A percentile compares a stretch with the other conserved stretches of the same genome.
These are phyloP conservation scores for Lamellibrachia luymesi DNA, from an alignment of 1,140 invertebrate species.

Conservation along the genomic window DNA sequence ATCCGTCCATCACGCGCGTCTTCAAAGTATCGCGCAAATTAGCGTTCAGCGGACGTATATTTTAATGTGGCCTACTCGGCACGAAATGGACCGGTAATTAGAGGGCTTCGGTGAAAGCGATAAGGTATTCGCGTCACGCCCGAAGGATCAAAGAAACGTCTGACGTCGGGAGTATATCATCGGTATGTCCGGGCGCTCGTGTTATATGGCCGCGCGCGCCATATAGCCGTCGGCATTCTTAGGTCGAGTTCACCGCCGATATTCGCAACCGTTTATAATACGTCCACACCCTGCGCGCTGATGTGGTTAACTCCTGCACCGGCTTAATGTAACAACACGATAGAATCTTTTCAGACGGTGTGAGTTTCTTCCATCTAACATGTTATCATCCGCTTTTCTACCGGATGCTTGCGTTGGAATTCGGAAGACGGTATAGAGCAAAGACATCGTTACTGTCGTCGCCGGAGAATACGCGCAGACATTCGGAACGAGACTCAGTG, in stretches of 20 bases:
- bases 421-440: not conserved
- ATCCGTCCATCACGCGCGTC: not conserved
- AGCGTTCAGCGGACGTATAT: not conserved
- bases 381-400: not conserved
- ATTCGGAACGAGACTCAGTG: not conserved
- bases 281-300: not conserved
- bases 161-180: not conserved
- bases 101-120: not conserved
- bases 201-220: not conserved
- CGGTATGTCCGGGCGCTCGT: not conserved
- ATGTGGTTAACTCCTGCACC: not conserved
- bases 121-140: not conserved
- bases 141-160: not conserved
- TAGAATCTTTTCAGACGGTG: not conserved
- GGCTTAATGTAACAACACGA: not conserved
- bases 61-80: not conserved
- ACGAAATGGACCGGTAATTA: not conserved
- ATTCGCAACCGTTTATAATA: slow-evolving; percentile 1
- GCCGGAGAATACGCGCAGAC: not conserved
- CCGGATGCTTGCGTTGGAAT: not conserved
- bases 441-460: not conserved
- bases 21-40: not conserved
- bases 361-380: not conserved
- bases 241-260: not conserved
- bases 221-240: not conserved